Percentiles rank a stretch among this genome's conserved stretches.
Conservation (phyloP, 1,140 invertebrate genomes). For the Matsumurasca onukii region DNA sequence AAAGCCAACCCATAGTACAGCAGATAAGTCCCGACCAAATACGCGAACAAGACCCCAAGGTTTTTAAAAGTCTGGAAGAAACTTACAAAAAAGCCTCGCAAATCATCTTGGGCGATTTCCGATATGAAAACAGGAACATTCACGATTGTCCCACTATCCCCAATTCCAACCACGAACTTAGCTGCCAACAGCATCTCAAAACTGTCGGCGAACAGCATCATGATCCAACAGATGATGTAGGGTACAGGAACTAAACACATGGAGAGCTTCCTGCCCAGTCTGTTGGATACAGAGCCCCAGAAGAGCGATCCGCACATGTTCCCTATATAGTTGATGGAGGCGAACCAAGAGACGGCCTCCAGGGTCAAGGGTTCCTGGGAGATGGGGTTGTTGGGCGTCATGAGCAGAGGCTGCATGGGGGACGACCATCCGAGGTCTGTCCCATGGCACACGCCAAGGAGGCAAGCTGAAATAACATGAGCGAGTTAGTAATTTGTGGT, state of each 20-base stretch:
- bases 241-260: slow-evolving; percentile 68
- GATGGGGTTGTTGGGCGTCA: slow-evolving; percentile 47
- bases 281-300: slow-evolving; percentile 67
- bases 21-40: slow-evolving; percentile 65
- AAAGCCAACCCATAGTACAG: slow-evolving; percentile 65
- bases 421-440: slow-evolving; percentile 55
- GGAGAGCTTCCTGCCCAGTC: slow-evolving; percentile 70
- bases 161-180: slow-evolving; percentile 72
- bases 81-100: slow-evolving; percentile 78
- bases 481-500: no score
- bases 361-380: slow-evolving; percentile 49
- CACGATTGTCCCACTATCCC: slow-evolving; percentile 76
- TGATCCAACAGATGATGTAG: slow-evolving; percentile 73
- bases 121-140: slow-evolving; percentile 83
- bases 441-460: slow-evolving; percentile 52
- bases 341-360: slow-evolving; percentile 63
- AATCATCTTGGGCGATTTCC: slow-evolving; percentile 79
- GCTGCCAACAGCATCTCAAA: slow-evolving; percentile 65
- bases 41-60: slow-evolving; percentile 77
- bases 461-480: slow-evolving; percentile 55
- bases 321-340: slow-evolving; percentile 74
- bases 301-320: slow-evolving; percentile 73
- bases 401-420: slow-evolving; percentile 50
- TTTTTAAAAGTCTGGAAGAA: slow-evolving; percentile 81
- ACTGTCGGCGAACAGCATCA: slow-evolving; percentile 64